Evolutionary conservation across 2,888 invertebrate genomes (phyloP).

Genomic region (Neoitamus cyanurus): DNA sequence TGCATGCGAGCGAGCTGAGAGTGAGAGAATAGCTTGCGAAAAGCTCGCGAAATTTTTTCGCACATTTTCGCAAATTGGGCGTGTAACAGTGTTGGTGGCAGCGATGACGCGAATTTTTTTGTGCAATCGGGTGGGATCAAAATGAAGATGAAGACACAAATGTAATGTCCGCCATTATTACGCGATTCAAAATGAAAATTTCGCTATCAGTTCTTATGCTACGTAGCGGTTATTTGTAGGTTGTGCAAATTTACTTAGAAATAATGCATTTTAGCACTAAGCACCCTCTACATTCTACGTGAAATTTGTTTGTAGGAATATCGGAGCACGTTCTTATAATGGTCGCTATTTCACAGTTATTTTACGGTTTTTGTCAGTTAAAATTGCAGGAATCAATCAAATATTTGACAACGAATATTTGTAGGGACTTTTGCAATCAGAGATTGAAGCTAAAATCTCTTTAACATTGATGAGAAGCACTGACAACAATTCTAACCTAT

Average conservation of each 20-base stretch:
- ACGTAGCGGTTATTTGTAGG: neutral
- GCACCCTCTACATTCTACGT: neutral
- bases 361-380: neutral
- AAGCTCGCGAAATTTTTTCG: constrained; percentile 19
- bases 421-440: neutral
- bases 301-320: neutral
- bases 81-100: neutral
- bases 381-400: neutral
- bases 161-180: constrained; percentile 43
- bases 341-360: neutral
- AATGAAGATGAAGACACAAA: neutral
- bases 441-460: neutral
- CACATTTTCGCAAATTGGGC: constrained; percentile 21
- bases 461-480: neutral
- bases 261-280: neutral
- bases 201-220: neutral
- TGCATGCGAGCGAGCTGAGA: neutral
- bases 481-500: neutral
- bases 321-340: neutral
- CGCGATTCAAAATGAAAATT: constrained; percentile 22
- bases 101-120: constrained; percentile 34
- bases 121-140: constrained; percentile 33
- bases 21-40: neutral
- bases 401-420: neutral
- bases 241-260: neutral